Percentiles rank a stretch among this genome's conserved stretches.
Conservation (phyloP, 2,113 vertebrate genomes). For the Centropus unirufus region DNA sequence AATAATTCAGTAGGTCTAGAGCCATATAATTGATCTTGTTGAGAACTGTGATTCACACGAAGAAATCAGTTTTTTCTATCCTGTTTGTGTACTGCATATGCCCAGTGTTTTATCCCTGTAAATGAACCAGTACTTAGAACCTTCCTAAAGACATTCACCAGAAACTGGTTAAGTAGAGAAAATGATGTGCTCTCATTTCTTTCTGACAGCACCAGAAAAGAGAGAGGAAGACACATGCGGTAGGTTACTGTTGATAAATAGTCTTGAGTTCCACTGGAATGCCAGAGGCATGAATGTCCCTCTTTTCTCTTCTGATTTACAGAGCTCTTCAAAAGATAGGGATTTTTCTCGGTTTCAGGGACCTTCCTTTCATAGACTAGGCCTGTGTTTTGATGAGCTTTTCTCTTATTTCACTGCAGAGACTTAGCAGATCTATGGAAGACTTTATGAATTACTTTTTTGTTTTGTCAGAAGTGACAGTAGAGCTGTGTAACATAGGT, state of each 20-base stretch:
- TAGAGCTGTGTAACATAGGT: neutral
- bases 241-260: slow-evolving; percentile 54
- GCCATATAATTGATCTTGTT: neutral
- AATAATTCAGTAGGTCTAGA: neutral
- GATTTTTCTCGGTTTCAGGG: neutral
- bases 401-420: neutral
- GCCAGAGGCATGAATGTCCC: neutral
- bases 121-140: neutral
- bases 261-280: slow-evolving; percentile 8
- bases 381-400: neutral
- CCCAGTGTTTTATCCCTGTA: neutral
- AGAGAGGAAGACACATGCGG: slow-evolving; percentile 58
- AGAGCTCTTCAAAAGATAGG: neutral
- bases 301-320: neutral
- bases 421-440: neutral
- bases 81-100: neutral
- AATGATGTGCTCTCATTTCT: slow-evolving; percentile 64
- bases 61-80: neutral
- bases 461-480: neutral
- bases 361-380: neutral
- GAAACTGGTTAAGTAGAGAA: slow-evolving; percentile 39
- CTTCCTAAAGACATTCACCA: slow-evolving; percentile 23
- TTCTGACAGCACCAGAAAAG: slow-evolving; percentile 68
- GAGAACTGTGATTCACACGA: neutral
- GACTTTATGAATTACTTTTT: neutral